Evolutionary conservation across 2,113 vertebrate genomes (phyloP).

Genomic region (Falcunculus frontatus): DNA sequence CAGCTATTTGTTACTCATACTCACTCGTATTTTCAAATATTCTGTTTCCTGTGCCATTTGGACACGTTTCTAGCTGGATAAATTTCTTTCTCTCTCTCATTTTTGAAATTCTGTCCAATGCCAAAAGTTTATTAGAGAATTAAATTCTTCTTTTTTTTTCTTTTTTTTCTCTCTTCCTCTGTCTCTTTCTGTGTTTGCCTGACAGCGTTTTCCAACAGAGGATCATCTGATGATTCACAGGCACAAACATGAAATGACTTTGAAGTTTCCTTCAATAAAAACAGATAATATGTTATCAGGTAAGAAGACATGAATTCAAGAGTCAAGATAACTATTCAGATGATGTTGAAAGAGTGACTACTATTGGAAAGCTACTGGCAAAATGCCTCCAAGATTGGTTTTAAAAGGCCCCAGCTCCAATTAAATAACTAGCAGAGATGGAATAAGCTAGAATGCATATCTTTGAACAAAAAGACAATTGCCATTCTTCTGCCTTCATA

Average conservation of each 20-base stretch:
- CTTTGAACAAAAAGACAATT: not conserved
- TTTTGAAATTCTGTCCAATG: constrained; percentile 50
- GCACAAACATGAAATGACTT: constrained; percentile 99
- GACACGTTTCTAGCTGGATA: constrained; percentile 17
- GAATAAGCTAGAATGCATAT: not conserved
- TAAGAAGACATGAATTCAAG: constrained; percentile 71
- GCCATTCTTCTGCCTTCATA: constrained; percentile 4
- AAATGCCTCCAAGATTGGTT: constrained; percentile 2
- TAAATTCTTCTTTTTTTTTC: constrained; percentile 52
- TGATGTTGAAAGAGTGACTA: constrained; percentile 27
- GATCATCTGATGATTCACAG: constrained; percentile 99
- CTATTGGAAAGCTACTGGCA: constrained; percentile 33
- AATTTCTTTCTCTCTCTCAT: constrained; percentile 22
- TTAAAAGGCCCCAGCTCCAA: not conserved
- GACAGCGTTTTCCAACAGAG: constrained; percentile 95
- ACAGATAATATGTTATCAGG: constrained; percentile 98
- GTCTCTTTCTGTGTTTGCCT: constrained; percentile 54
- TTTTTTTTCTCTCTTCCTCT: not conserved
- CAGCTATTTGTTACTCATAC: not conserved
- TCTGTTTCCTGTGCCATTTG: constrained; percentile 36
- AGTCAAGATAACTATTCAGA: not conserved
- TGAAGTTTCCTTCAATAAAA: constrained; percentile 99
- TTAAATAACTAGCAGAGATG: constrained; percentile 10
- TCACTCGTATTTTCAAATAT: constrained; percentile 17
- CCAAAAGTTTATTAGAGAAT: constrained; percentile 59